Percentiles rank a stretch among this genome's conserved stretches.
phyloP scores from a whole-genome alignment of 64 coral and sea anemone species.

The Montipora cactus region DNA sequence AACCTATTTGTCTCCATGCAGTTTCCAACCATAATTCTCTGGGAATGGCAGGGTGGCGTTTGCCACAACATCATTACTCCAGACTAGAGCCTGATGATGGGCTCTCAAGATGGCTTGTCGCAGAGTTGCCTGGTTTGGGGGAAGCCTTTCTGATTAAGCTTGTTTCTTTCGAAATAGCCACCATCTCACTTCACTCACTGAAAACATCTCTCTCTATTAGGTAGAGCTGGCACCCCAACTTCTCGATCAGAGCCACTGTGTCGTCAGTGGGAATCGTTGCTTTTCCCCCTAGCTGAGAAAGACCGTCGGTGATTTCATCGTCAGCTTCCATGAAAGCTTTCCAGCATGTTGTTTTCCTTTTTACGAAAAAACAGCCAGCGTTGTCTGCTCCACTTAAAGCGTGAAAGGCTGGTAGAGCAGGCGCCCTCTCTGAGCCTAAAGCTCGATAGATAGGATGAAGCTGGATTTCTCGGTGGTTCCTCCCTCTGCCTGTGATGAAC shows the following conservation, averaged over 20 bases:
- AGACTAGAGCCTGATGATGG: conserved; percentile 7
- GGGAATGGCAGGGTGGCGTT: conserved; percentile 1
- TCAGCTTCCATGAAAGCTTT: conserved; percentile 24
- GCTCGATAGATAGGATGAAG: not conserved
- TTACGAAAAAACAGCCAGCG: conserved; percentile 4
- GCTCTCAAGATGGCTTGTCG: conserved; percentile 16
- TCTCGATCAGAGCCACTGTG: conserved; percentile 6
- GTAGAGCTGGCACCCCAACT: conserved; percentile 17
- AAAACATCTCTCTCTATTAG: not conserved
- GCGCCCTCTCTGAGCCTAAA: conserved; percentile 2
- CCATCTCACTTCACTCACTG: conserved; percentile 4
- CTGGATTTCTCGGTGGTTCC: not conserved
- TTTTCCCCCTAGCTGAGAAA: not conserved
- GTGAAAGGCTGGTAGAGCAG: conserved; percentile 46
- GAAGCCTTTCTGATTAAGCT: conserved; percentile 11
- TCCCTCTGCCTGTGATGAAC: conserved; percentile 15
- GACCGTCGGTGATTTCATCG: not conserved
- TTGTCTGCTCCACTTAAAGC: not conserved
- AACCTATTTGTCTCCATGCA: not conserved
- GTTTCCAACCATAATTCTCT: conserved; percentile 21
- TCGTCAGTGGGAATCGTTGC: not conserved
- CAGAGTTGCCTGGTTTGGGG: not conserved
- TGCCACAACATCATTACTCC: not conserved
- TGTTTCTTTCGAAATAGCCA: conserved; percentile 6
- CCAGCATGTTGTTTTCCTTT: conserved; percentile 33